Evolutionary conservation across 2,113 vertebrate species (phyloP), one percentile per base, ranked within the genome.

Genomic region (Axis porcinus): DNA sequence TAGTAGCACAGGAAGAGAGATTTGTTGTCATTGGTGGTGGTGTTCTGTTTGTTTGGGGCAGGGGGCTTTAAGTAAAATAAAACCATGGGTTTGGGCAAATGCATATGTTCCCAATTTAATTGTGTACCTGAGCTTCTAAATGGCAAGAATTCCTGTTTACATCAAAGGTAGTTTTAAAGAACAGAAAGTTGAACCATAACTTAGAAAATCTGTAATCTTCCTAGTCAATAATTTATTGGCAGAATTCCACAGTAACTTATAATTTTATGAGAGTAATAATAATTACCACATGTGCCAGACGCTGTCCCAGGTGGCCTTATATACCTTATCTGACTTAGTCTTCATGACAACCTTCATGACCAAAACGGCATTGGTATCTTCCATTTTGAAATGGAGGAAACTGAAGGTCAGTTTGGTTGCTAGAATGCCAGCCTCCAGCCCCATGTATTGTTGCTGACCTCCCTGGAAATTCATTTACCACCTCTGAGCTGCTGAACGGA

Each of bases 31-130:
- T 55, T 30, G 25, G 27, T 74, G 33, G 27, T 64, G 19, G 28
- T 40, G 25, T 70, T 86, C 95, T 55, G 33, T 90, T 83, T 96
- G 70, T 91, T 57, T 58, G 6, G 8, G 43, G 17, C 4, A 6
- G 36, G 21, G n/a, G 3, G 25, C 19, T 86, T 81, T 83, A 40
- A 60, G 36, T 58, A 87, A 89, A 90, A 57, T 25, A 70, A 95
- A 90, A 82, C 7, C 40, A 36, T 50, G 45, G n/a, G 86, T 58
- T 50, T 64, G 30, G 96, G 52, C 2, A 79, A 96, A 93, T 90
- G 40, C 30, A 96, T 94, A 54, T 97, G 92, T 95, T 97, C 84
- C 30, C 96, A 96, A 97, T 98, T 97, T 98, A 98, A 97, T 87
- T 96, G 67, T 85, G n/a, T 97, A 92, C 94, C 88, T 89, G 82